Percentiles rank a stretch among this genome's conserved stretches.
Evolutionary conservation across 2,113 vertebrate species (phyloP).

Genomic region (Corapipo altera): DNA sequence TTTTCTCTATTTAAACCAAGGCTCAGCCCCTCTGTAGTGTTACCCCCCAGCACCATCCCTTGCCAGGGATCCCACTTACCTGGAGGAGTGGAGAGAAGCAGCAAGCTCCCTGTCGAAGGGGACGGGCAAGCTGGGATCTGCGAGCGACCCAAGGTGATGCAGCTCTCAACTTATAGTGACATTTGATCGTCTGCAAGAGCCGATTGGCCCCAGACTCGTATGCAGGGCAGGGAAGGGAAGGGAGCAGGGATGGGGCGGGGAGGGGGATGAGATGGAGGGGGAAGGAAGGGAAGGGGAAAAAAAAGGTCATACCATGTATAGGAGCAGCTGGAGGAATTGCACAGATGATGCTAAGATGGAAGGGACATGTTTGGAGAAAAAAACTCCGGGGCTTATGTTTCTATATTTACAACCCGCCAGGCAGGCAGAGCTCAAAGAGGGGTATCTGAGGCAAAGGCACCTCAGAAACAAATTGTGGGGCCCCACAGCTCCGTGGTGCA

Average conservation of each 20-base stretch:
- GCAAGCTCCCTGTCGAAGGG: conserved; percentile 73
- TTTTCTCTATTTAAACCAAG: not conserved
- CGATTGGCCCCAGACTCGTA: conserved; percentile 78
- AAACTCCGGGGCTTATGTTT: conserved; percentile 74
- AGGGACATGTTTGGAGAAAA: conserved; percentile 71
- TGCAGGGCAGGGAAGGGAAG: conserved; percentile 35
- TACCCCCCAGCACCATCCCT: not conserved
- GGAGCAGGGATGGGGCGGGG: not conserved
- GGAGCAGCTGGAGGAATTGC: conserved; percentile 79
- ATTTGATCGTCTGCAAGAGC: conserved; percentile 78
- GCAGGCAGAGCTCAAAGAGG: conserved; percentile 71
- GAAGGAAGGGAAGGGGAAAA: not conserved
- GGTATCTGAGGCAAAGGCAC: conserved; percentile 41
- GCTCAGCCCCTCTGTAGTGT: not conserved
- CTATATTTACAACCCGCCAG: conserved; percentile 85
- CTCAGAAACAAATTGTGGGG: not conserved
- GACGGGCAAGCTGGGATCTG: conserved; percentile 71
- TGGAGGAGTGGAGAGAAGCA: conserved; percentile 72
- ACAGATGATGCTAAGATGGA: conserved; percentile 73
- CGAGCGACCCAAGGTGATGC: conserved; percentile 60
- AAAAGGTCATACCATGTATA: conserved; percentile 75
- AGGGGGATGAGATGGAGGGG: not conserved
- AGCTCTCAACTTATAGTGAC: conserved; percentile 85
- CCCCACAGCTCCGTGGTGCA: accelerated
- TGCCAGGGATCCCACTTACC: conserved; percentile 69